Conservation (phyloP, 2,888 invertebrate genomes). For the Coecobrya sp. region DNA sequence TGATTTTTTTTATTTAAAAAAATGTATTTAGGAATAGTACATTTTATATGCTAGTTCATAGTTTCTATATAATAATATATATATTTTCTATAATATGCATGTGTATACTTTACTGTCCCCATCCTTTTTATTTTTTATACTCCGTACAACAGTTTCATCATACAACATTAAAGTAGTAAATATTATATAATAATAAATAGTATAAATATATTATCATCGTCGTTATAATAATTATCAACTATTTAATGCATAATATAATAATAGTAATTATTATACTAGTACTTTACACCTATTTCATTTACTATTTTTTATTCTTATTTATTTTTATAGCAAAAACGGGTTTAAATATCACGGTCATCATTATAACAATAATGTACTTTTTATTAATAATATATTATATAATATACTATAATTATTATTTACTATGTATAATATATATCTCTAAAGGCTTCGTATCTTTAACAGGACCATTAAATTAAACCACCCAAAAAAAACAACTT, state of each 20-base stretch:
- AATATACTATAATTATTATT: conserved; percentile 1
- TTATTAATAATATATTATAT: conserved; percentile 25
- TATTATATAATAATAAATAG: conserved; percentile 71
- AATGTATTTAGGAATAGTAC: conserved; percentile 40
- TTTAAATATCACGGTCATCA: conserved; percentile 81
- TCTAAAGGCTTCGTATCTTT: conserved; percentile 1
- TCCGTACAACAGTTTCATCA: conserved; percentile 55
- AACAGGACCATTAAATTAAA: conserved; percentile 64
- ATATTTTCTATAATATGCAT: conserved; percentile 37
- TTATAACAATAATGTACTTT: conserved; percentile 55
- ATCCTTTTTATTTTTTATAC: conserved; percentile 25
- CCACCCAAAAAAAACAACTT: neutral
- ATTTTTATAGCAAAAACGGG: conserved; percentile 67
- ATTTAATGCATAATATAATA: neutral
- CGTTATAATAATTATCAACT: conserved; percentile 29
- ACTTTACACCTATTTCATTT: conserved; percentile 28
- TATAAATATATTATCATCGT: conserved; percentile 77
- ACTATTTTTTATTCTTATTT: conserved; percentile 60
- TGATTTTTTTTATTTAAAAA: conserved; percentile 21
- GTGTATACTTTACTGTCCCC: conserved; percentile 50
- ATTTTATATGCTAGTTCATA: conserved; percentile 32
- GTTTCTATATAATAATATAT: conserved; percentile 22
- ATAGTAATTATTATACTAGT: conserved; percentile 22
- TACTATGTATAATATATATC: conserved; percentile 1
- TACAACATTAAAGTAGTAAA: conserved; percentile 44